Evolutionary conservation across 2,888 invertebrate species (phyloP).

Genomic region (Spilosoma lubricipeda): DNA sequence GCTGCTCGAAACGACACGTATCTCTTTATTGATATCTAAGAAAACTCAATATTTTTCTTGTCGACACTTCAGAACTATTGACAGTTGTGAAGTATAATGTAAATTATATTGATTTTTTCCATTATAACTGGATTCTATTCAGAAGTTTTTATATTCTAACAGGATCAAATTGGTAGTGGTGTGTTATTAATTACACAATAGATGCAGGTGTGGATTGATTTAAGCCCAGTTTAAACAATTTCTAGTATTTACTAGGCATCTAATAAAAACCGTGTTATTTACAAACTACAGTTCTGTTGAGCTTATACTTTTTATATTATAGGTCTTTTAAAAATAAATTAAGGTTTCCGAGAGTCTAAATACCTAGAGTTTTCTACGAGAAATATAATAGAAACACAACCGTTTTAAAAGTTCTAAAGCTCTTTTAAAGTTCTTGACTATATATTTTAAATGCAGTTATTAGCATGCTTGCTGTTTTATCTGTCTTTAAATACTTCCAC

Average conservation of each 20-base stretch:
- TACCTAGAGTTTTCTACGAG: no score
- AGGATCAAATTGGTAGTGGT: constrained; percentile 22
- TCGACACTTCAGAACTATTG: constrained; percentile 74
- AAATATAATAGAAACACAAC: not conserved
- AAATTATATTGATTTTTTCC: constrained; percentile 59
- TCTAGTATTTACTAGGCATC: not conserved
- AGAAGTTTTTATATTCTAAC: constrained; percentile 25
- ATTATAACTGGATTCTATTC: constrained; percentile 36
- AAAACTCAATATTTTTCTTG: constrained; percentile 83
- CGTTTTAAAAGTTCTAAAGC: not conserved
- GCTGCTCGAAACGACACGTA: constrained; percentile 85
- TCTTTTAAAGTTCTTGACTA: no score
- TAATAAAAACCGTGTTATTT: not conserved
- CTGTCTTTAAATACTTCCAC: not conserved
- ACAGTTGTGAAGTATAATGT: constrained; percentile 64
- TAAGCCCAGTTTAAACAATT: not conserved
- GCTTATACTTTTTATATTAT: no score
- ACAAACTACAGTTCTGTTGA: not conserved
- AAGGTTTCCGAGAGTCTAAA: not conserved
- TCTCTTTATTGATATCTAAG: constrained; percentile 85
- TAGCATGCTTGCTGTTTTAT: no score
- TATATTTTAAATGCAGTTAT: no score
- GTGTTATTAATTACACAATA: constrained; percentile 6
- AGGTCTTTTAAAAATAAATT: no score
- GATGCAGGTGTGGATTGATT: not conserved